Percentiles rank a stretch among this genome's conserved stretches.
These are phyloP conservation scores for Falcunculus frontatus DNA, from an alignment of 2,113 vertebrate genomes.

Conservation along the genomic window DNA sequence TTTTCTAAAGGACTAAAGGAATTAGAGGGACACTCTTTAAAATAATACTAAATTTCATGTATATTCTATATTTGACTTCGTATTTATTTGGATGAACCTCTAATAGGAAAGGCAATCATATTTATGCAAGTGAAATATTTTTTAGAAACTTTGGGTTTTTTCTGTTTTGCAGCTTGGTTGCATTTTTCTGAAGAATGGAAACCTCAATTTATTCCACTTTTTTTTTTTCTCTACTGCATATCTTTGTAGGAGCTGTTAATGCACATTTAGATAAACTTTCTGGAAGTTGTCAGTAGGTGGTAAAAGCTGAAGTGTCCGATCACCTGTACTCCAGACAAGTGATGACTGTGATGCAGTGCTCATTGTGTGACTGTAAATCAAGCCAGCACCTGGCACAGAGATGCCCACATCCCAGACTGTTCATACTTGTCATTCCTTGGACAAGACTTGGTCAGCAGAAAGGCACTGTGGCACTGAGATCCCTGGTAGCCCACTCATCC, in stretches of 20 bases:
- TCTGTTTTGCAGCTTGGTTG: background rate
- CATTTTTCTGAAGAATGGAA: background rate
- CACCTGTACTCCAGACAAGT: background rate
- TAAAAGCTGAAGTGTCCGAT: background rate
- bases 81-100: background rate
- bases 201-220: background rate
- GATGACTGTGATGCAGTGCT: fast-evolving
- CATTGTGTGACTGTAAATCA: background rate
- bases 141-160: background rate
- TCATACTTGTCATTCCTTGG: background rate
- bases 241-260: background rate
- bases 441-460: background rate
- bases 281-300: background rate
- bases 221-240: fast-evolving
- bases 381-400: background rate
- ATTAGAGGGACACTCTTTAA: background rate
- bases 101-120: background rate
- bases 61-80: background rate
- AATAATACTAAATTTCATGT: background rate
- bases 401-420: fast-evolving
- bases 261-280: background rate
- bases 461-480: background rate
- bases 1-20: background rate
- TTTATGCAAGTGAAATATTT: background rate
- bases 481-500: background rate